Percentiles rank a stretch among this genome's conserved stretches.
Conservation (phyloP, 2,888 invertebrate species). For the Lithophane socia region DNA sequence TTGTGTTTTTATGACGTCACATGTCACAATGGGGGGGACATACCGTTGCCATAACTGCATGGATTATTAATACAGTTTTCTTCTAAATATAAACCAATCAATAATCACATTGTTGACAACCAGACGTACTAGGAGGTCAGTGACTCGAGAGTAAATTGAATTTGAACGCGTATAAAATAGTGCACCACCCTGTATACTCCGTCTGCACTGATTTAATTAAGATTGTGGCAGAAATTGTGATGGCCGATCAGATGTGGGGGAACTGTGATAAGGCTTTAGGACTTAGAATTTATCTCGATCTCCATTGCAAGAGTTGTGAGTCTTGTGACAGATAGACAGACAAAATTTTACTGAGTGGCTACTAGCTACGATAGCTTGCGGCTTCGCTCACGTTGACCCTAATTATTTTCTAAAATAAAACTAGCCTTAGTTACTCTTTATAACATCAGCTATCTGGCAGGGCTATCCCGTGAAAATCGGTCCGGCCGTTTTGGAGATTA, state of each 20-base stretch:
- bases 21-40: background rate
- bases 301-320: conserved; percentile 14
- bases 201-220: conserved; percentile 58
- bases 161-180: conserved; percentile 60
- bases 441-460: too few species aligned
- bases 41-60: conserved; percentile 25
- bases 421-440: too few species aligned
- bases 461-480: too few species aligned
- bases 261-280: conserved; percentile 38
- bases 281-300: conserved; percentile 32
- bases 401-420: too few species aligned
- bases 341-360: background rate
- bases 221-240: conserved; percentile 58
- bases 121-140: conserved; percentile 48
- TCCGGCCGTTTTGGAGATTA: too few species aligned
- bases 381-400: too few species aligned
- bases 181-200: conserved; percentile 47
- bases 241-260: conserved; percentile 48
- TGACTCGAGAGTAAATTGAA: conserved; percentile 59
- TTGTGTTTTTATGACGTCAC: conserved; percentile 24
- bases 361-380: too few species aligned
- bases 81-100: conserved; percentile 67
- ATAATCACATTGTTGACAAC: conserved; percentile 53
- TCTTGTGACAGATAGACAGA: conserved; percentile 11
- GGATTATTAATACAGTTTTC: conserved; percentile 20